A percentile compares a stretch with the other conserved stretches of the same genome.
These are phyloP conservation scores for Pterostichus madidus DNA, from an alignment of 2,888 invertebrate genomes.

Conservation along the genomic window DNA sequence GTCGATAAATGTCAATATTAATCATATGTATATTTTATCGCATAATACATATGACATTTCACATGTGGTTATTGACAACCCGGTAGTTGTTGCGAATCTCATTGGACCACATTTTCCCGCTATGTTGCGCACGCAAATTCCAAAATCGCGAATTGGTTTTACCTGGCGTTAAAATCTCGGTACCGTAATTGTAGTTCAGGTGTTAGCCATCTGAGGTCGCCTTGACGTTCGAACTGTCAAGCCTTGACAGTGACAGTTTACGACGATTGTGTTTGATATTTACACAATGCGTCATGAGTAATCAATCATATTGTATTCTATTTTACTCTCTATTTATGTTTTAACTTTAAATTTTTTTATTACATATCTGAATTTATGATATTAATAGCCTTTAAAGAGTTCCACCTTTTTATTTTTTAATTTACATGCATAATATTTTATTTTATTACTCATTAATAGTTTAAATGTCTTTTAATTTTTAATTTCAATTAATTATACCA, in stretches of 20 bases:
- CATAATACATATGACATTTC: constrained; percentile 29
- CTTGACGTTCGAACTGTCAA: constrained; percentile 20
- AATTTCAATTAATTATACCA: too few relatives aligned
- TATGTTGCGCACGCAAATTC: constrained; percentile 42
- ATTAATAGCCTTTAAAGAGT: not conserved
- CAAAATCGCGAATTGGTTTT: constrained; percentile 31
- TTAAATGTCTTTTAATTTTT: too few relatives aligned
- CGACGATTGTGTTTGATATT: constrained; percentile 13
- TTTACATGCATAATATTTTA: too few relatives aligned
- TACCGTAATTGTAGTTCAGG: constrained; percentile 44
- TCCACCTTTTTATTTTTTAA: too few relatives aligned
- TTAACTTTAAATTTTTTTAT: not conserved
- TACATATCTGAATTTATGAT: not conserved
- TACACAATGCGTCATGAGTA: constrained; percentile 24
- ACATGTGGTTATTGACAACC: constrained; percentile 42
- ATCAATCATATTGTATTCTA: constrained; percentile 19
- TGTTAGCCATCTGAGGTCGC: constrained; percentile 24
- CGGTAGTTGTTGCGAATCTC: not conserved
- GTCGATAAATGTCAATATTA: constrained; percentile 10
- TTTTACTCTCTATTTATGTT: not conserved
- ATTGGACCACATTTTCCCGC: constrained; percentile 38
- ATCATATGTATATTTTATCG: constrained; percentile 19
- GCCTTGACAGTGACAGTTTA: constrained; percentile 23
- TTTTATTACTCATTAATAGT: too few relatives aligned
- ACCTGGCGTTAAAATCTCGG: constrained; percentile 27